Conservation (phyloP, 2,888 invertebrate genomes). For the Bellardia pandia region DNA sequence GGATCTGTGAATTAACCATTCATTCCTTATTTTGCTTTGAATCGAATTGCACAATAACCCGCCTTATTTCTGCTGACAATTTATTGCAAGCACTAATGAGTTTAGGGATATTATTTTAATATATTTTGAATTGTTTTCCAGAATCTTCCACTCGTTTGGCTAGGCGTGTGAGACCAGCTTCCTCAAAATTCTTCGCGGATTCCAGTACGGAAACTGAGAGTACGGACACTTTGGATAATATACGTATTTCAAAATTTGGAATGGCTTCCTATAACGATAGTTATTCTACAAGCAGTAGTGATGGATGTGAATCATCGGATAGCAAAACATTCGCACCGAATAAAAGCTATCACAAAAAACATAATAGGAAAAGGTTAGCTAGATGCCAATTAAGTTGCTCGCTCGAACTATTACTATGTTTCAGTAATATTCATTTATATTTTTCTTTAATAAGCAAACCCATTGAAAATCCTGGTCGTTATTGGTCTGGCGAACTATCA, state of each 20-base stretch:
- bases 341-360: slow-evolving; percentile 60
- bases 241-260: slow-evolving; percentile 48
- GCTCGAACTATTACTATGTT: too few relatives aligned
- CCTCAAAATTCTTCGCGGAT: slow-evolving; percentile 75
- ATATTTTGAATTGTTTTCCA: slow-evolving; percentile 48
- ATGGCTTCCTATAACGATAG: slow-evolving; percentile 66
- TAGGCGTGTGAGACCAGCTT: slow-evolving; percentile 75
- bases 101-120: too few relatives aligned
- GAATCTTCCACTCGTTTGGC: slow-evolving; percentile 78
- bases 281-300: slow-evolving; percentile 83
- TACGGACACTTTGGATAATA: slow-evolving; percentile 74
- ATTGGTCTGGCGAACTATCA: slow-evolving; percentile 91
- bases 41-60: too few relatives aligned
- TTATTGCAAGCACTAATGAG: too few relatives aligned
- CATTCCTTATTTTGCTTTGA: too few relatives aligned
- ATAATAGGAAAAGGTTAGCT: slow-evolving; percentile 52
- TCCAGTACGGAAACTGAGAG: slow-evolving; percentile 83
- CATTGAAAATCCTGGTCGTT: slow-evolving; percentile 85
- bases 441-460: slow-evolving; percentile 47
- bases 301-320: slow-evolving; percentile 83
- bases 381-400: too few relatives aligned
- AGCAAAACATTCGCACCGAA: slow-evolving; percentile 73
- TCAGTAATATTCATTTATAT: neutral
- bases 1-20: too few relatives aligned
- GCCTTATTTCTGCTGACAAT: too few relatives aligned